Evolutionary conservation across 2,113 vertebrate genomes (phyloP), one percentile per base, ranked within the genome.

Genomic region (Dicerorhinus sumatrensis): DNA sequence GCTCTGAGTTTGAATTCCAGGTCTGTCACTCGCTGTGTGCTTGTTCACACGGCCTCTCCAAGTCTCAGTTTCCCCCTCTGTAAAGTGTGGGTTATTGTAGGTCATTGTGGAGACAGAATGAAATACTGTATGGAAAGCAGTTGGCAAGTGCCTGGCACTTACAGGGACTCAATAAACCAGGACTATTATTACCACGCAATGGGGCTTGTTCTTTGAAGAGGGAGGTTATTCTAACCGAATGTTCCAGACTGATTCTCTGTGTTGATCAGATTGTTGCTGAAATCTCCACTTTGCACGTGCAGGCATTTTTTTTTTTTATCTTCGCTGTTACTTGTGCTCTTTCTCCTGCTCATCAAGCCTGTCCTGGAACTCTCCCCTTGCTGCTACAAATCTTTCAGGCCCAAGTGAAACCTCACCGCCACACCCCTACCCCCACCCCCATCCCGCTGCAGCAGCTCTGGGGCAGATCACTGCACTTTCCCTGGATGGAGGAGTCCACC

Each of bases 361-460:
- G 17, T 51, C 36, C 65, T 91, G 4, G 25, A 76, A 60, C 70
- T 83, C 14, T 80, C 93, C 25, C n/a, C 5, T 39, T 58, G 18
- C 69, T 79, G 58, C 69, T 42, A 23, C 1, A 39, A 18, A 89
- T 54, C 56, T 76, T 72, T 77, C 42, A 56, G 42, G 39, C 58
- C 20, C 25, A 31, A 54, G 31, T 31, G 31, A 88, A 58, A 31
- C 29, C 21, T 17, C 5, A 11, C n/a, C 36, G 8, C n/a, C 36
- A 17, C 12, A 5, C 1, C 48, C 20, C 62, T 8, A 17, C 3
- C 0, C 27, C 65, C 42, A 42, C 11, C 9, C 2, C 13, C 25
- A 11, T 23, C 27, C 13, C 2, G 0, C 36, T 29, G 33, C 16
- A 27, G 62, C n/a, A 31, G 2, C 67, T 51, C 83, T 39, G 23